Evolutionary conservation across 1,140 invertebrate species (phyloP).

Genomic region (Lordiphosa mommai): DNA sequence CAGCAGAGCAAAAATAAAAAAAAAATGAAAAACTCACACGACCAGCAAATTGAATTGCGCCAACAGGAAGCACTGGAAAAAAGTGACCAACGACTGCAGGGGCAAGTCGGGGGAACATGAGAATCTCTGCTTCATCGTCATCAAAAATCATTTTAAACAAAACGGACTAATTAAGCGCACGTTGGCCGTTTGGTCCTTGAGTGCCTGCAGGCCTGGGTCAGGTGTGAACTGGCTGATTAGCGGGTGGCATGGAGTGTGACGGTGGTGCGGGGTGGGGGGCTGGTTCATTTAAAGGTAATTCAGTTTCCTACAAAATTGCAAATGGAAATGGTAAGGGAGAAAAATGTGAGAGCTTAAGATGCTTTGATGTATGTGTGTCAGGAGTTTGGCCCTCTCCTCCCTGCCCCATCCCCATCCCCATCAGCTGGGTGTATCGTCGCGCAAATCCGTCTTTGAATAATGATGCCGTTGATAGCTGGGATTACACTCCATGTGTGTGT

Average conservation of each 20-base stretch:
- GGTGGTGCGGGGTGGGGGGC: not conserved
- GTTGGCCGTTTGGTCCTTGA: conserved; percentile 37
- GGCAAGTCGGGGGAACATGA: conserved; percentile 8
- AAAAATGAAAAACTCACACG: conserved; percentile 13
- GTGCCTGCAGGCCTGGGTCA: conserved; percentile 5
- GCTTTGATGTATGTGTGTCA: conserved; percentile 71
- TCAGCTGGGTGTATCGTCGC: conserved; percentile 41
- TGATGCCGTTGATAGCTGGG: conserved; percentile 73
- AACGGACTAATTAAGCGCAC: conserved; percentile 74
- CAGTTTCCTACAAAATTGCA: conserved; percentile 10
- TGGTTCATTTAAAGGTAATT: not conserved
- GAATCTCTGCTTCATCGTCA: conserved; percentile 43
- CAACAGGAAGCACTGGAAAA: conserved; percentile 18
- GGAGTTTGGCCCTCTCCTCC: conserved; percentile 1
- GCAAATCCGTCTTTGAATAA: conserved; percentile 72
- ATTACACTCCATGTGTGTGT: conserved; percentile 38
- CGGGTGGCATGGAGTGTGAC: not conserved
- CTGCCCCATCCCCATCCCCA: not conserved
- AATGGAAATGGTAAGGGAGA: conserved; percentile 23
- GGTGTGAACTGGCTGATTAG: conserved; percentile 45
- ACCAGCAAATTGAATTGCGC: conserved; percentile 69
- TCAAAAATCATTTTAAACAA: conserved; percentile 70
- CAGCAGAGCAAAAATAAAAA: conserved; percentile 15
- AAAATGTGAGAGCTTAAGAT: conserved; percentile 40
- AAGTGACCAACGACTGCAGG: conserved; percentile 1